phyloP scores from a whole-genome alignment of 2,797 vertebrate genomes.

The Philypnodon macrostomus region DNA sequence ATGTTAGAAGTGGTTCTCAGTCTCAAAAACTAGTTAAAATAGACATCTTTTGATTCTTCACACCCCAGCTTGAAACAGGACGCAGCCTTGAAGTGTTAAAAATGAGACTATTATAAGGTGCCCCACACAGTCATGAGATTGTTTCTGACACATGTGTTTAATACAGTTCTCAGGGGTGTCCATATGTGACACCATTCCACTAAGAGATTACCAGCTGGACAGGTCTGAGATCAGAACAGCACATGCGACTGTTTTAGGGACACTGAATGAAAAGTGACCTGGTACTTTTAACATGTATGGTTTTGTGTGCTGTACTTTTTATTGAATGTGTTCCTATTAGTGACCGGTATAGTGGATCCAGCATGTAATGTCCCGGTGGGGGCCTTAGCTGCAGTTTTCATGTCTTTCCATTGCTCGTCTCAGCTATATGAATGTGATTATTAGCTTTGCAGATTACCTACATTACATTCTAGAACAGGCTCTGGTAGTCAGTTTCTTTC shows the following conservation, averaged over 20 bases:
- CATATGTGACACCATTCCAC: slow-evolving; percentile 47
- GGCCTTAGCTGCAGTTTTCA: no score
- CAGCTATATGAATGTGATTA: no score
- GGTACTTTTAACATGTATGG: neutral
- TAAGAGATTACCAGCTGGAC: slow-evolving; percentile 44
- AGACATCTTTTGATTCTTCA: neutral
- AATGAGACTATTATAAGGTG: neutral
- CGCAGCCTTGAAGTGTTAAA: neutral
- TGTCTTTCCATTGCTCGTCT: no score
- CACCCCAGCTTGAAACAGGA: neutral
- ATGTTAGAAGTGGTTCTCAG: neutral
- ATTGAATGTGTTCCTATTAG: no score
- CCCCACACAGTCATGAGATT: neutral
- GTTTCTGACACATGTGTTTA: neutral
- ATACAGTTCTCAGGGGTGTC: slow-evolving; percentile 62
- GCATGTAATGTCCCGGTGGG: no score
- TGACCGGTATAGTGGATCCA: no score
- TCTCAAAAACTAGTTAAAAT: neutral
- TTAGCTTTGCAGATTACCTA: no score
- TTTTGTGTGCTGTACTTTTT: no score
- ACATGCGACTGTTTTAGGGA: slow-evolving; percentile 8
- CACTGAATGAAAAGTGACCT: slow-evolving; percentile 3
- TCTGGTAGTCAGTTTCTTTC: no score
- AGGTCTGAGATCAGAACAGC: slow-evolving; percentile 24
- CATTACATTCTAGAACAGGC: no score